A percentile compares a stretch with the other conserved stretches of the same genome.
These are phyloP conservation scores for Goniozus legneri DNA, from an alignment of 1,140 invertebrate genomes.

Conservation along the genomic window DNA sequence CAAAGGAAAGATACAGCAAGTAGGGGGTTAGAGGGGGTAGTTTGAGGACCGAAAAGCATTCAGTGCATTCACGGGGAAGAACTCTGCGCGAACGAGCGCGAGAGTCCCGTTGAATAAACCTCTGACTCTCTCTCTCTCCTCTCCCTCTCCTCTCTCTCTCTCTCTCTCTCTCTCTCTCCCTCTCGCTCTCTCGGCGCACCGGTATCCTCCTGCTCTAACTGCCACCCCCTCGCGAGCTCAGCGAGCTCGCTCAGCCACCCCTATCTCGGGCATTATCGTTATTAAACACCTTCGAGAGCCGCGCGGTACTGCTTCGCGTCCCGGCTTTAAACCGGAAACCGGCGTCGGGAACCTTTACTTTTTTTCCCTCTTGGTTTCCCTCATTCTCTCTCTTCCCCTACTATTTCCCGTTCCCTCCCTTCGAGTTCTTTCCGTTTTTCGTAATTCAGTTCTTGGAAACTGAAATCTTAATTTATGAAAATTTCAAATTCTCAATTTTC, in stretches of 20 bases:
- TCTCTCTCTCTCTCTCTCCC: no score
- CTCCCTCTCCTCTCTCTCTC: conserved; percentile 15
- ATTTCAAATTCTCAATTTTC: no score
- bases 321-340: no score
- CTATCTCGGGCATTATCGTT: conserved; percentile 53
- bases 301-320: conserved; percentile 12
- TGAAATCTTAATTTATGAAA: no score
- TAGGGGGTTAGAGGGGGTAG: no score
- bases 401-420: conserved; percentile 30
- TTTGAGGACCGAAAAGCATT: conserved; percentile 36
- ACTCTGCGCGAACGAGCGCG: conserved; percentile 41
- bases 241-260: conserved; percentile 14
- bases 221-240: conserved; percentile 1
- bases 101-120: conserved; percentile 37
- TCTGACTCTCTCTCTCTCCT: conserved; percentile 30
- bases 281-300: conserved; percentile 49
- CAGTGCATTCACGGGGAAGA: conserved; percentile 45
- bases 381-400: conserved; percentile 9
- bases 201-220: no score
- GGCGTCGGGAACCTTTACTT: no score
- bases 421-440: no score
- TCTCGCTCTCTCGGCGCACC: no score
- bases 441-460: no score
- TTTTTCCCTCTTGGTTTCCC: no score
- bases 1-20: no score